Percentiles rank a stretch among this genome's conserved stretches.
These are phyloP conservation scores for Chelonia mydas DNA, from an alignment of 2,797 vertebrate species.

Conservation along the genomic window DNA sequence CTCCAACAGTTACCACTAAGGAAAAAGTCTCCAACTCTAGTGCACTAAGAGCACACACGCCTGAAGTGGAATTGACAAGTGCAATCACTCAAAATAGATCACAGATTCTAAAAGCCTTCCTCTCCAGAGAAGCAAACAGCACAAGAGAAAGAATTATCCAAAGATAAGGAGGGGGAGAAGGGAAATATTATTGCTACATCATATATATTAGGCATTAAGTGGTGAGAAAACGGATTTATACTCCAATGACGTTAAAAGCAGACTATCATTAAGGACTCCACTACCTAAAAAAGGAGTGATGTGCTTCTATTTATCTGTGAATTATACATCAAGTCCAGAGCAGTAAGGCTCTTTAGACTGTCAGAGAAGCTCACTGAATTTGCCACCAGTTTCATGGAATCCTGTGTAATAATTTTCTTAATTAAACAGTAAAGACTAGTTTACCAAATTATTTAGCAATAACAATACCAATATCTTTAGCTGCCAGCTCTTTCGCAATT, in stretches of 20 bases:
- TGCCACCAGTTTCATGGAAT: not conserved
- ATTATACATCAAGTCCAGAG: not conserved
- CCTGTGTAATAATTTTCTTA: not conserved
- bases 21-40: no score
- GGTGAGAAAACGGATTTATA: not conserved
- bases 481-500: not conserved
- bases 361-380: not conserved
- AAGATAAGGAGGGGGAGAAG: not conserved
- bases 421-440: not conserved
- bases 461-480: not conserved
- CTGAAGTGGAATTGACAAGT: no score
- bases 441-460: not conserved
- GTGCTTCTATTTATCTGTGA: not conserved
- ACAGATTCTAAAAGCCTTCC: not conserved
- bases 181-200: not conserved
- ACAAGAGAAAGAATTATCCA: not conserved
- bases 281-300: not conserved
- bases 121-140: not conserved
- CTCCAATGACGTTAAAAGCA: not conserved
- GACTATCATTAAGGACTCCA: not conserved
- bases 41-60: no score
- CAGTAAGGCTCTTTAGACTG: not conserved
- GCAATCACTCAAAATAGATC: not conserved
- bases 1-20: no score
- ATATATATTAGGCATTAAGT: not conserved